These are phyloP conservation scores for Gerris lacustris DNA, from an alignment of 2,888 invertebrate species.

Conservation along the genomic window DNA sequence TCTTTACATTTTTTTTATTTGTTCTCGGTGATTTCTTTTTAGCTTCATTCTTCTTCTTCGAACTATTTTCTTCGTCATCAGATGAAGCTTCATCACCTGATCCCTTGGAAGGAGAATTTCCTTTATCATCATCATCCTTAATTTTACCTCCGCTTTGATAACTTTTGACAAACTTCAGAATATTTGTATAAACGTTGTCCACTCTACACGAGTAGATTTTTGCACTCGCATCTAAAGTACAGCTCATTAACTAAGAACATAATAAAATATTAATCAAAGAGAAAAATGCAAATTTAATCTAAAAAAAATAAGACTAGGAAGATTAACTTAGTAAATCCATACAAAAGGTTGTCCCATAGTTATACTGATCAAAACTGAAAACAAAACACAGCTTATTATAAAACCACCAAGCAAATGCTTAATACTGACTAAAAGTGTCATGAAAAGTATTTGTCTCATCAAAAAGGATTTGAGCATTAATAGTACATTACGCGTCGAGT, in stretches of 20 bases:
- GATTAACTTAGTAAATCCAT: no score
- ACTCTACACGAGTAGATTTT: constrained; percentile 80
- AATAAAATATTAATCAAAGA: not conserved
- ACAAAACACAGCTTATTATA: no score
- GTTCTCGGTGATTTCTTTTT: not conserved
- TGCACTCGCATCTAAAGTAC: constrained; percentile 71
- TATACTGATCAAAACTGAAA: no score
- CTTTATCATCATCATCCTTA: not conserved
- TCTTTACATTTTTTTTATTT: not conserved
- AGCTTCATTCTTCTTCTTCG: not conserved
- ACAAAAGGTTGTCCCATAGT: no score
- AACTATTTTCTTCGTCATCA: not conserved
- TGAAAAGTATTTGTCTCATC: no score
- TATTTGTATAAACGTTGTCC: constrained; percentile 39
- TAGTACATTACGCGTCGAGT: no score
- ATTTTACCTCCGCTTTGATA: constrained; percentile 17
- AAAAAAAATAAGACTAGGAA: no score
- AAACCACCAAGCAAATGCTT: no score
- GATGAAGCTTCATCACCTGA: not conserved
- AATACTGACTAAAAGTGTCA: no score
- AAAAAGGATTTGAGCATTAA: no score
- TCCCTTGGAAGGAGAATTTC: not conserved
- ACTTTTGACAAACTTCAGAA: constrained; percentile 22
- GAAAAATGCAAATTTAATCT: constrained; percentile 3
- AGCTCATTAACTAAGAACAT: constrained; percentile 40